A percentile compares a stretch with the other conserved stretches of the same genome.
Conservation (phyloP, 2,113 vertebrate genomes). For the Mugil cephalus region DNA sequence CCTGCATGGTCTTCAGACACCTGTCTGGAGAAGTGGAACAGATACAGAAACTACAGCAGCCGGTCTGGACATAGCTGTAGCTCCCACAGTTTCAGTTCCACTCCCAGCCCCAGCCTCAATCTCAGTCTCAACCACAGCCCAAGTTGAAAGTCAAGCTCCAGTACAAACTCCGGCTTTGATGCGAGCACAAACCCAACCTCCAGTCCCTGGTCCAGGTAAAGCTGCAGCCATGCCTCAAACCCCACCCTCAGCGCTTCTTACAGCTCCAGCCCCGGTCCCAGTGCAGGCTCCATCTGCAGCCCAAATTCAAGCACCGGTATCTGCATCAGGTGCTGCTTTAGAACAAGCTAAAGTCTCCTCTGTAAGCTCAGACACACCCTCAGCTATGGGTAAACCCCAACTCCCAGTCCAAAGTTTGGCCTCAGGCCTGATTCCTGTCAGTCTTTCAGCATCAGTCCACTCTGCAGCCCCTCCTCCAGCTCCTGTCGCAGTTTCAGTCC, state of each 20-base stretch:
- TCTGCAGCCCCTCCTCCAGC: constrained; percentile 27
- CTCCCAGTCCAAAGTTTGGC: constrained; percentile 29
- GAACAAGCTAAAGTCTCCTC: constrained; percentile 49
- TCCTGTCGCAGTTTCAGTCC: constrained; percentile 44
- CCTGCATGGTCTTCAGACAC: constrained; percentile 55
- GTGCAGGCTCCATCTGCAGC: constrained; percentile 33
- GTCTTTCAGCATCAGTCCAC: constrained; percentile 36
- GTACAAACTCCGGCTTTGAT: constrained; percentile 36
- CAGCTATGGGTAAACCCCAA: constrained; percentile 18
- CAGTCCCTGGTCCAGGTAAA: constrained; percentile 36
- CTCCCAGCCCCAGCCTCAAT: constrained; percentile 9
- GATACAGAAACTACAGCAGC: constrained; percentile 57
- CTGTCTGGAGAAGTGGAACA: constrained; percentile 56
- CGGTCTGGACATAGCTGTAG: constrained; percentile 33
- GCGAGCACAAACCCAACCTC: constrained; percentile 48
- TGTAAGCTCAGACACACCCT: constrained; percentile 27
- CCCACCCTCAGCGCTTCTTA: constrained; percentile 14
- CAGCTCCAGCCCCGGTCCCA: constrained; percentile 16
- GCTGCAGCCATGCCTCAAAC: constrained; percentile 25
- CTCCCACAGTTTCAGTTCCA: constrained; percentile 19
- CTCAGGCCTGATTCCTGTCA: constrained; percentile 18
- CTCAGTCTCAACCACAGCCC: constrained; percentile 13
- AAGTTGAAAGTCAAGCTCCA: constrained; percentile 46
- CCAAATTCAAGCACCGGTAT: constrained; percentile 27
- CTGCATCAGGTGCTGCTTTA: constrained; percentile 26